These are phyloP conservation scores for Neostethus bicornis DNA, from an alignment of 2,797 vertebrate species.

Conservation along the genomic window DNA sequence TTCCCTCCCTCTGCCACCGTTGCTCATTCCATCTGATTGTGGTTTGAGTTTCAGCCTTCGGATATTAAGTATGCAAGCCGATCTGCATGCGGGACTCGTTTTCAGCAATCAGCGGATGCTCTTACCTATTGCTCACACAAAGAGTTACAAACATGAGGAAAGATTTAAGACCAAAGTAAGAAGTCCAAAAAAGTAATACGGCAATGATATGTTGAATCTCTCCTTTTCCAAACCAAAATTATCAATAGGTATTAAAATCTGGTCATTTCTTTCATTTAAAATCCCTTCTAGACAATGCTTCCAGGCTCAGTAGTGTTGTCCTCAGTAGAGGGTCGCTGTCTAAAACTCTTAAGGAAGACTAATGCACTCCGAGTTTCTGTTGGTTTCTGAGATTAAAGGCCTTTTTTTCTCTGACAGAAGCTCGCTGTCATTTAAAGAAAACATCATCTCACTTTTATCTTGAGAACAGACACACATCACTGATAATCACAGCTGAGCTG, in stretches of 20 bases:
- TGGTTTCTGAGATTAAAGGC: constrained; percentile 40
- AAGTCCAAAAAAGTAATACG: too few relatives aligned
- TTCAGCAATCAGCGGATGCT: constrained; percentile 72
- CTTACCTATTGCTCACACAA: constrained; percentile 32
- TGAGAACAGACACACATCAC: constrained; percentile 34
- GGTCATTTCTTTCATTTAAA: neutral
- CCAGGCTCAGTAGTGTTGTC: constrained; percentile 2
- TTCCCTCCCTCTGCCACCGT: constrained; percentile 30
- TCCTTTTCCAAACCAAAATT: too few relatives aligned
- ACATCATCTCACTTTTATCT: constrained; percentile 53
- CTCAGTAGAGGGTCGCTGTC: constrained; percentile 29
- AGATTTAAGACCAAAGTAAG: neutral
- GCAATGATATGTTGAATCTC: too few relatives aligned
- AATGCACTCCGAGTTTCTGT: constrained; percentile 13
- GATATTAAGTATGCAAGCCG: constrained; percentile 60
- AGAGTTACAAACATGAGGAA: constrained; percentile 1
- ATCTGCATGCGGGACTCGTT: constrained; percentile 39
- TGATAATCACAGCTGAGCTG: constrained; percentile 42
- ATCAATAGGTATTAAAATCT: neutral
- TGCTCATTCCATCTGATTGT: constrained; percentile 63
- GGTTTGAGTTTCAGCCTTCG: constrained; percentile 55
- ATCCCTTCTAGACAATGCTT: constrained; percentile 1
- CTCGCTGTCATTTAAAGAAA: constrained; percentile 46
- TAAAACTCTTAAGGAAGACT: constrained; percentile 9
- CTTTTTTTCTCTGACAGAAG: constrained; percentile 24